phyloP scores from a whole-genome alignment of 1,140 invertebrate genomes.

The Paracyclopina nana region DNA sequence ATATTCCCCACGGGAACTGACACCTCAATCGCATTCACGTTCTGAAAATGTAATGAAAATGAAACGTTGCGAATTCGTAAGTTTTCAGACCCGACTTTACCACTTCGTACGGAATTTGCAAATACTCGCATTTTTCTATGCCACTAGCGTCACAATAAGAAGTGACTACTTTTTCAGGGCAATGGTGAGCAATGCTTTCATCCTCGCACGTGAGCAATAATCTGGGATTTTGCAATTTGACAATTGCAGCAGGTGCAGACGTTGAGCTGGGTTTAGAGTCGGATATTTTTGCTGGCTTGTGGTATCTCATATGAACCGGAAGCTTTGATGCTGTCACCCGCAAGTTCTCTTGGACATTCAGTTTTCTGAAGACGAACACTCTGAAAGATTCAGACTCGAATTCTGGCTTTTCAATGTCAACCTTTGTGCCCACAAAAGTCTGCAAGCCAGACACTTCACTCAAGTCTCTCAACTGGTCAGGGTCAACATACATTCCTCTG shows the following conservation, averaged over 20 bases:
- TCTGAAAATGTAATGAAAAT: neutral
- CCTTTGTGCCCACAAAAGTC: neutral
- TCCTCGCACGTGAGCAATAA: neutral
- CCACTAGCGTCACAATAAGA: constrained; percentile 2
- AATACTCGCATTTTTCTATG: constrained; percentile 2
- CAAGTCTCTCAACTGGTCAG: neutral
- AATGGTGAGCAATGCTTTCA: neutral
- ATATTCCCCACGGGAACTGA: constrained; percentile 7
- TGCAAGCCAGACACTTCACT: neutral
- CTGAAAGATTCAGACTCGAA: constrained; percentile 11
- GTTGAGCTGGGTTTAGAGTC: neutral
- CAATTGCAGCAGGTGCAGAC: neutral
- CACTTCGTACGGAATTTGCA: neutral
- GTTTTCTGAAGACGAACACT: neutral
- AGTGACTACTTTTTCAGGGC: neutral
- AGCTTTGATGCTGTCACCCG: neutral
- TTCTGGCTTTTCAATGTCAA: constrained; percentile 8
- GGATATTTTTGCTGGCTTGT: neutral
- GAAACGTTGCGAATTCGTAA: neutral
- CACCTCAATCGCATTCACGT: neutral
- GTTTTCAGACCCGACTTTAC: neutral
- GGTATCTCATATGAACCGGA: constrained; percentile 9
- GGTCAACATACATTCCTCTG: constrained; percentile 7
- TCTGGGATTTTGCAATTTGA: constrained; percentile 9
- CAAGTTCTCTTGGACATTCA: neutral